Percentiles rank a stretch among this genome's conserved stretches.
These are phyloP conservation scores for Palythoa caribaeorum DNA, from an alignment of 92 coral and sea anemone genomes.

Conservation along the genomic window DNA sequence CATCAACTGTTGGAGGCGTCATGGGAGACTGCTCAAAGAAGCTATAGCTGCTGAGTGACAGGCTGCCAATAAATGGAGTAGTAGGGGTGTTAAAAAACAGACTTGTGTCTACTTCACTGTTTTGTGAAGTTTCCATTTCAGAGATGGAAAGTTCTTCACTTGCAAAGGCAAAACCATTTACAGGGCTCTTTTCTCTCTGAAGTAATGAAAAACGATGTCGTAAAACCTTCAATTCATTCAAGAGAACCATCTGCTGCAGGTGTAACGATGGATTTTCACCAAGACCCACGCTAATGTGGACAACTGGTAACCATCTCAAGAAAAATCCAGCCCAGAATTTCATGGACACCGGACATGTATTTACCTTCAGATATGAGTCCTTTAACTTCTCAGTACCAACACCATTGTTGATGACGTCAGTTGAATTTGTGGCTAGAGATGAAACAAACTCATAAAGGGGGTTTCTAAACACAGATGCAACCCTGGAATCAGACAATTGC, in stretches of 20 bases:
- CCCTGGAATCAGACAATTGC: conserved; percentile 77
- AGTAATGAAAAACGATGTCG: conserved; percentile 79
- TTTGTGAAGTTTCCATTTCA: conserved; percentile 64
- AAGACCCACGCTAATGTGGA: conserved; percentile 86
- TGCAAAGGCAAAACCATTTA: not conserved
- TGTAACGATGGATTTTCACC: conserved; percentile 89
- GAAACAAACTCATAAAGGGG: conserved; percentile 86
- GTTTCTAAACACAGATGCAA: conserved; percentile 77
- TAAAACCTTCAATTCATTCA: conserved; percentile 83
- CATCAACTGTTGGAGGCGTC: conserved; percentile 36
- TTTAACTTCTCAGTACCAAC: not conserved
- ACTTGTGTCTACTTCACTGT: conserved; percentile 73
- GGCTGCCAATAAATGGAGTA: conserved; percentile 83
- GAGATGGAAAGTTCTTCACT: conserved; percentile 48
- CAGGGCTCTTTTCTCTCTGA: conserved; percentile 40
- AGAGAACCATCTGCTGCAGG: conserved; percentile 92
- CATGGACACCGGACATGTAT: conserved; percentile 78
- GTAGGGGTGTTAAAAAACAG: conserved; percentile 69
- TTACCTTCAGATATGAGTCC: conserved; percentile 72
- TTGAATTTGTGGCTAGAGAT: conserved; percentile 53
- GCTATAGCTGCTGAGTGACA: conserved; percentile 70
- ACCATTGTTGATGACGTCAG: conserved; percentile 44
- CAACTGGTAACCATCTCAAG: conserved; percentile 95
- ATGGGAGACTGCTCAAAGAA: conserved; percentile 67
- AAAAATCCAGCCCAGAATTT: conserved; percentile 96